Evolutionary conservation across 2,113 vertebrate genomes (phyloP).

Genomic region (Ctenodactylus gundi): DNA sequence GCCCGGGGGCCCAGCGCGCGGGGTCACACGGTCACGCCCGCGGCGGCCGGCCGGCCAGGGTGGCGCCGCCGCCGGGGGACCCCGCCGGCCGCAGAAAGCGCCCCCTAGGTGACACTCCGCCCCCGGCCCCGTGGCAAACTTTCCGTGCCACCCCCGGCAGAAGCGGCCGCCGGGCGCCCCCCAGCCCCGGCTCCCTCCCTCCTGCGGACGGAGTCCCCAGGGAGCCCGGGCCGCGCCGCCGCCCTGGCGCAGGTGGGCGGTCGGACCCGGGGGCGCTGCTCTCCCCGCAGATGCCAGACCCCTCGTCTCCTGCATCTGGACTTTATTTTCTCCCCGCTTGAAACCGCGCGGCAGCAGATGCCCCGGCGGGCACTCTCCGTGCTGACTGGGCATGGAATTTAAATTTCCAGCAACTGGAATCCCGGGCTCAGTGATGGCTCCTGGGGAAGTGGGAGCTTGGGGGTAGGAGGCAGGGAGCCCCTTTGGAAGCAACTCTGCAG

Average conservation of each 20-base stretch:
- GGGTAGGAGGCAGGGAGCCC: background rate
- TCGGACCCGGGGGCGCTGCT: slow-evolving; percentile 20
- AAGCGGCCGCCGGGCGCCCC: background rate
- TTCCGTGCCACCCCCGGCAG: slow-evolving; percentile 29
- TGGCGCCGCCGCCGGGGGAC: background rate
- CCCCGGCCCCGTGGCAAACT: slow-evolving; percentile 70
- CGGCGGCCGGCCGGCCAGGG: background rate
- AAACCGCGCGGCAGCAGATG: background rate
- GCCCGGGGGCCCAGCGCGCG: background rate
- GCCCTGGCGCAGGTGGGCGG: background rate
- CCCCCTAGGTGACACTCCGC: background rate
- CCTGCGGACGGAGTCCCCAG: background rate
- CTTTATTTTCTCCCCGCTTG: slow-evolving; percentile 50
- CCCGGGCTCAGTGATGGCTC: background rate
- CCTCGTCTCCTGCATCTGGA: slow-evolving; percentile 53
- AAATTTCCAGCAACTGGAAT: slow-evolving; percentile 33
- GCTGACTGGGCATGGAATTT: slow-evolving; percentile 55
- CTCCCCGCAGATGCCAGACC: background rate
- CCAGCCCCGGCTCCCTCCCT: background rate
- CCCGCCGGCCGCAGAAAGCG: slow-evolving; percentile 34
- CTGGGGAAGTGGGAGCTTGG: background rate
- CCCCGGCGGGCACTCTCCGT: background rate
- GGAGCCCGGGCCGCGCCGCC: slow-evolving; percentile 4
- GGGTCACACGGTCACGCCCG: slow-evolving; percentile 31
- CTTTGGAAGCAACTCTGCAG: background rate